phyloP scores from a whole-genome alignment of 2,888 invertebrate genomes.

The Aleiodes alternator region DNA sequence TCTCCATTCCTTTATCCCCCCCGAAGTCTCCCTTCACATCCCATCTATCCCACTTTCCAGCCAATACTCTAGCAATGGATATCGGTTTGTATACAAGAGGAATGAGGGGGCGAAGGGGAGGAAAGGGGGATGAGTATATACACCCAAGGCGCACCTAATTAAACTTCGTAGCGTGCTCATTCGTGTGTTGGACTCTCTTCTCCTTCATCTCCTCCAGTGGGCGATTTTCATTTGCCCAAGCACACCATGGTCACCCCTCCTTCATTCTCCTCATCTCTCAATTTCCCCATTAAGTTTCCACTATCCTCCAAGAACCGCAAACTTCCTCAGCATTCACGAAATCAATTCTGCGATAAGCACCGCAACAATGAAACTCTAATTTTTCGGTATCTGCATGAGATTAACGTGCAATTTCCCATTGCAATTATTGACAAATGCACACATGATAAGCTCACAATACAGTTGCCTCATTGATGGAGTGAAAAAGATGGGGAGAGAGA shows the following conservation, averaged over 20 bases:
- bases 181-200: slow-evolving; percentile 51
- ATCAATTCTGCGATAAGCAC: background rate
- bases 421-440: too few species aligned
- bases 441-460: too few species aligned
- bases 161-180: slow-evolving; percentile 61
- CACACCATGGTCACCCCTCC: slow-evolving; percentile 35
- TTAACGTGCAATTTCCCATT: too few species aligned
- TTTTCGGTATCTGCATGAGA: too few species aligned
- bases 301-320: background rate
- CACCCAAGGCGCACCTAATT: slow-evolving; percentile 65
- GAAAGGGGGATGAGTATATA: background rate
- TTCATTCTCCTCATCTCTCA: background rate
- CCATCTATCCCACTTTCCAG: slow-evolving; percentile 42
- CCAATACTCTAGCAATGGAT: slow-evolving; percentile 60
- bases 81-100: slow-evolving; percentile 60
- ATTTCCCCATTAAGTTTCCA: slow-evolving; percentile 14
- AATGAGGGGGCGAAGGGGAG: slow-evolving; percentile 4
- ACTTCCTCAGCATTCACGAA: slow-evolving; percentile 15
- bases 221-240: slow-evolving; percentile 55
- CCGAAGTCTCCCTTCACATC: slow-evolving; percentile 33
- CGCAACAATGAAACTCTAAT: background rate
- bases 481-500: slow-evolving; percentile 35
- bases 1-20: slow-evolving; percentile 31
- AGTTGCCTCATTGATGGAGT: too few species aligned
- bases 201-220: slow-evolving; percentile 32